Evolutionary conservation across 2,888 invertebrate species (phyloP).

Genomic region (Nineta flava): DNA sequence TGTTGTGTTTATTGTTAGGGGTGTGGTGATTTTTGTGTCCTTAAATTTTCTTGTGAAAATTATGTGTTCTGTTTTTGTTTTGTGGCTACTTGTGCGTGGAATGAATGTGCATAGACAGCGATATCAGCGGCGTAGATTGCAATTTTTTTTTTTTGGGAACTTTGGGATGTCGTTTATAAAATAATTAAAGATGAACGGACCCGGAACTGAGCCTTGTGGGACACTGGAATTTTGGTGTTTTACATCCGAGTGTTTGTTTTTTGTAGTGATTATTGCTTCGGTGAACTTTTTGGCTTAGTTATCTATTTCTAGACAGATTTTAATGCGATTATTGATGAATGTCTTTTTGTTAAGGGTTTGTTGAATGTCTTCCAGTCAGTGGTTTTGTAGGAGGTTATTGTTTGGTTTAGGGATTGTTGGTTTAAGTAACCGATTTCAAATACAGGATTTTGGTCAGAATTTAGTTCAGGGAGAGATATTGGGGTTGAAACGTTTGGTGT

Average conservation of each 20-base stretch:
- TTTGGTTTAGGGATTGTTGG: not conserved
- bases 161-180: conserved; percentile 13
- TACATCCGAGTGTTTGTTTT: no score
- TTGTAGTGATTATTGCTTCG: no score
- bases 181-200: conserved; percentile 10
- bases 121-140: conserved; percentile 15
- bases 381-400: conserved; percentile 1
- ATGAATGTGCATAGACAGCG: conserved; percentile 9
- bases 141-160: conserved; percentile 7
- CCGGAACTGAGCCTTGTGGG: conserved; percentile 11
- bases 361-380: conserved; percentile 8
- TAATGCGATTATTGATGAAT: no score
- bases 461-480: conserved; percentile 11
- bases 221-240: conserved; percentile 12
- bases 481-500: conserved; percentile 9
- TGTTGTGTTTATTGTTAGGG: conserved; percentile 6
- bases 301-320: no score
- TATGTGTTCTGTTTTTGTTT: no score
- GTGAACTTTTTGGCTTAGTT: no score
- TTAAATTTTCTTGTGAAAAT: no score
- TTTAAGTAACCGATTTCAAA: conserved; percentile 4
- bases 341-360: no score
- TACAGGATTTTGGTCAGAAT: no score
- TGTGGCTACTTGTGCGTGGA: conserved; percentile 2
- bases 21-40: not conserved